Percentiles rank a stretch among this genome's conserved stretches.
phyloP scores from a whole-genome alignment of 1,140 invertebrate species.

The Cephus cinctus region DNA sequence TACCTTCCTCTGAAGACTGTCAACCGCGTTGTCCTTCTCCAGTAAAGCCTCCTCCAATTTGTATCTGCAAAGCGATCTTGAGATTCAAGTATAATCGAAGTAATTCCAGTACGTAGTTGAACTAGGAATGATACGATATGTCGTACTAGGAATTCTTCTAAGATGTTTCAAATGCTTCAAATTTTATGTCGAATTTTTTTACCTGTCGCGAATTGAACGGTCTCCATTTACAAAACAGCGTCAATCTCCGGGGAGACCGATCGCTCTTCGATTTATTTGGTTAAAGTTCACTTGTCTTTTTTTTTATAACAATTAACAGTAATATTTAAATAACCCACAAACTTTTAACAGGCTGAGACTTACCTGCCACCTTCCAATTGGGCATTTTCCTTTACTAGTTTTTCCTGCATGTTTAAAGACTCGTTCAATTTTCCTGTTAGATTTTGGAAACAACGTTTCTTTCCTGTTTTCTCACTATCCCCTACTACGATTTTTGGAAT shows the following conservation, averaged over 20 bases:
- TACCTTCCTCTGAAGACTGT: slow-evolving; percentile 52
- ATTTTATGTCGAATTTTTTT: no score
- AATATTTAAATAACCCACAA: no score
- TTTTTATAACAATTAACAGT: slow-evolving; percentile 3
- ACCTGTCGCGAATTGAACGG: no score
- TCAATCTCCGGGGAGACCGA: no score
- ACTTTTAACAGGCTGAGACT: slow-evolving; percentile 9
- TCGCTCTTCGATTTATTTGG: slow-evolving; percentile 1
- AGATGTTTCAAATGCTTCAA: no score
- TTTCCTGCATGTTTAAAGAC: slow-evolving; percentile 64
- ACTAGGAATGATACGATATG: no score
- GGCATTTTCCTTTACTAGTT: slow-evolving; percentile 61
- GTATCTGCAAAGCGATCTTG: slow-evolving; percentile 54
- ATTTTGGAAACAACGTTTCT: slow-evolving; percentile 33
- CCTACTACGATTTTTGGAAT: slow-evolving; percentile 47
- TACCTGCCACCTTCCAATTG: slow-evolving; percentile 61
- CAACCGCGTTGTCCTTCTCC: slow-evolving; percentile 52
- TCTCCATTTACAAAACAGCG: no score
- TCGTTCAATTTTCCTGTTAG: slow-evolving; percentile 58
- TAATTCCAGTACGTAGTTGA: no score
- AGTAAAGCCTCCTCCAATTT: slow-evolving; percentile 54
- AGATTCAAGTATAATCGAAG: no score
- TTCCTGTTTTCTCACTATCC: slow-evolving; percentile 33
- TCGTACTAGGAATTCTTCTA: no score
- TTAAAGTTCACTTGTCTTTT: no score